These are phyloP conservation scores for Drosophila asahinai DNA, from an alignment of 1,140 invertebrate genomes.

Conservation along the genomic window DNA sequence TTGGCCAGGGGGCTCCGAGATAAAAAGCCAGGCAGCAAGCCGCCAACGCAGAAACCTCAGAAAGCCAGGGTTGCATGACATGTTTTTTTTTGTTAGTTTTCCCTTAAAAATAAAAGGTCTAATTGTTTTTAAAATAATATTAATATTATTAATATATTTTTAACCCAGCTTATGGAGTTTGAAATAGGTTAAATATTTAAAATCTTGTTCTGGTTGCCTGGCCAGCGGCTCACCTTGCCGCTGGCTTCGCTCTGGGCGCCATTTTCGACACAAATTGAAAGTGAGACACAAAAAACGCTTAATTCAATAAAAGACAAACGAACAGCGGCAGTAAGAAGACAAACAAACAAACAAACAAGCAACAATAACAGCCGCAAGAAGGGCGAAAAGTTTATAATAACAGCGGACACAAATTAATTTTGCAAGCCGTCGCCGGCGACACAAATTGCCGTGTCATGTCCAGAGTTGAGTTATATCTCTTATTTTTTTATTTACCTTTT, in stretches of 20 bases:
- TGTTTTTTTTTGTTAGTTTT: neutral
- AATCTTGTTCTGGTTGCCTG: neutral
- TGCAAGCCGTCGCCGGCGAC: slow-evolving; percentile 76
- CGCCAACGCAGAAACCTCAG: slow-evolving; percentile 14
- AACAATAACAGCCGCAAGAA: slow-evolving; percentile 52
- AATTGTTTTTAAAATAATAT: neutral
- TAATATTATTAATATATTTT: no score
- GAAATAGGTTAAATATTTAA: neutral
- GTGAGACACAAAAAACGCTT: slow-evolving; percentile 57
- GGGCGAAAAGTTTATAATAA: slow-evolving; percentile 73
- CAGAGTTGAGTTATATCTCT: slow-evolving; percentile 69
- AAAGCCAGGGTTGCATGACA: neutral
- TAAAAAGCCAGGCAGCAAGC: slow-evolving; percentile 7
- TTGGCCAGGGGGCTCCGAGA: neutral
- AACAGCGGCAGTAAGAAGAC: slow-evolving; percentile 13
- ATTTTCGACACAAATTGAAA: slow-evolving; percentile 74
- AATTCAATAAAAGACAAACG: slow-evolving; percentile 61
- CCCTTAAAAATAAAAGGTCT: no score
- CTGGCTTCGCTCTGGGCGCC: slow-evolving; percentile 32
- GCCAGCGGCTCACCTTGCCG: slow-evolving; percentile 20
- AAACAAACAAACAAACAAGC: slow-evolving; percentile 23
- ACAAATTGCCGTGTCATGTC: slow-evolving; percentile 81
- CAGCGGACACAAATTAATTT: slow-evolving; percentile 82
- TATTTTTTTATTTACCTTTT: slow-evolving; percentile 5
- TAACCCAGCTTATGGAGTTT: no score